Evolutionary conservation across 1,140 invertebrate genomes (phyloP), one percentile per base, ranked within the genome.

Genomic region (Musca vetustissima): DNA sequence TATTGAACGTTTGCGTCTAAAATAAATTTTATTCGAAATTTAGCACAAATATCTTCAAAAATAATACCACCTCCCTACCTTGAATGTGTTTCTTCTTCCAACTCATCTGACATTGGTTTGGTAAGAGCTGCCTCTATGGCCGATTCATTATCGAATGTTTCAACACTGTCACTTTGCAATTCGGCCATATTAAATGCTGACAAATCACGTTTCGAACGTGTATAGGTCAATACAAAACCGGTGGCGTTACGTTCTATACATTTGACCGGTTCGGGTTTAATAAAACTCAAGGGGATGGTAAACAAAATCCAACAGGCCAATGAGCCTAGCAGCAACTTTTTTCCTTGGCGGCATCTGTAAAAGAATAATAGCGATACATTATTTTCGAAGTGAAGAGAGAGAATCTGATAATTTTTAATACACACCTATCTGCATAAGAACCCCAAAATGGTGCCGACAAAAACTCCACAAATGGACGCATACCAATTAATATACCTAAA

Each of bases 361-460:
- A 48, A 65, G 61, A 53, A 70, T n/a, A n/a, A n/a, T n/a, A n/a
- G n/a, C n/a, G n/a, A n/a, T n/a, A n/a, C n/a, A n/a, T n/a, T n/a
- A n/a, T n/a, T n/a, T n/a, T n/a, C n/a, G n/a, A n/a, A n/a, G n/a
- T n/a, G n/a, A n/a, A n/a, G n/a, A n/a, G n/a, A n/a, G n/a, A n/a
- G n/a, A n/a, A n/a, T n/a, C n/a, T n/a, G n/a, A n/a, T n/a, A n/a
- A n/a, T n/a, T n/a, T n/a, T 32, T 21, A 75, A 53, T 28, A 50
- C 67, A 15, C 55, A 92, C 87, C 90, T 90, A 83, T 99, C 96
- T 14, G 97, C 97, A 69, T 98, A 86, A 47, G 91, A 93, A 6
- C 95, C 95, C 97, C 97, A 99, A 81, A 99, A 98, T 0, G 98
- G 97, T 0, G 95, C 95, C 49, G 95, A 94, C n/a, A 98, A 84